Evolutionary conservation across 2,888 invertebrate genomes (phyloP).

Genomic region (Scotopteryx bipunctaria): DNA sequence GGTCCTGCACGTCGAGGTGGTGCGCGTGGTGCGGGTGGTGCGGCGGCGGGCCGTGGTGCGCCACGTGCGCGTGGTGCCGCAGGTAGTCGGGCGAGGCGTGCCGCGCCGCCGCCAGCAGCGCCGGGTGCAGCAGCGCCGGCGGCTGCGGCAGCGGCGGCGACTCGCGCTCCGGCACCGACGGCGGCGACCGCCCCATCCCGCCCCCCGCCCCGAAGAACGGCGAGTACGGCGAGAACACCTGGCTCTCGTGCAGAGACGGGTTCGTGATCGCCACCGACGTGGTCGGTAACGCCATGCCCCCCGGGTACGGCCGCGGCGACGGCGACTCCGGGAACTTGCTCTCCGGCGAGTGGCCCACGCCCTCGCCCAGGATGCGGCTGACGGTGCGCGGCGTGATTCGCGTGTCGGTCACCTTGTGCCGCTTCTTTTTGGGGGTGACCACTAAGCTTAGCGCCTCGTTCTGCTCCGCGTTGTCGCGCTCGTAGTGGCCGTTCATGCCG

Average conservation of each 20-base stretch:
- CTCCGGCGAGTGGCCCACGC: slow-evolving; percentile 87
- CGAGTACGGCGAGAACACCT: slow-evolving; percentile 95
- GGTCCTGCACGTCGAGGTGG: slow-evolving; percentile 92
- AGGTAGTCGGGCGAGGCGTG: slow-evolving; percentile 92
- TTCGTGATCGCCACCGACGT: slow-evolving; percentile 98
- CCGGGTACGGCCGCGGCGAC: slow-evolving; percentile 89
- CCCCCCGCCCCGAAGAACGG: slow-evolving; percentile 90
- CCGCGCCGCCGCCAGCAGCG: slow-evolving; percentile 91
- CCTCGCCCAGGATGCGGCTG: slow-evolving; percentile 92
- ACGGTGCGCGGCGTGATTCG: slow-evolving; percentile 95
- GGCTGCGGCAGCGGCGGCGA: slow-evolving; percentile 94
- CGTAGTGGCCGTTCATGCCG: slow-evolving; percentile 85
- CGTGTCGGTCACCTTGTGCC: slow-evolving; percentile 98
- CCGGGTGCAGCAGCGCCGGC: slow-evolving; percentile 93
- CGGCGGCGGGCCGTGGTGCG: slow-evolving; percentile 90
- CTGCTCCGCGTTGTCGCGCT: slow-evolving; percentile 92
- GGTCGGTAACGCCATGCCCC: slow-evolving; percentile 95
- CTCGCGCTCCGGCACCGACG: slow-evolving; percentile 88
- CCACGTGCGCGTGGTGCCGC: slow-evolving; percentile 86
- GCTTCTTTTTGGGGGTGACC: slow-evolving; percentile 97
- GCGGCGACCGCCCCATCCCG: slow-evolving; percentile 81
- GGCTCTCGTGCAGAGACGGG: slow-evolving; percentile 96
- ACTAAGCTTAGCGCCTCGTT: slow-evolving; percentile 97
- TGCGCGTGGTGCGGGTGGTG: slow-evolving; percentile 88
- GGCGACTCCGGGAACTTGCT: slow-evolving; percentile 86